Percentiles rank a stretch among this genome's conserved stretches.
These are phyloP conservation scores for Paracyclopina nana DNA, from an alignment of 1,140 invertebrate species.

Conservation along the genomic window DNA sequence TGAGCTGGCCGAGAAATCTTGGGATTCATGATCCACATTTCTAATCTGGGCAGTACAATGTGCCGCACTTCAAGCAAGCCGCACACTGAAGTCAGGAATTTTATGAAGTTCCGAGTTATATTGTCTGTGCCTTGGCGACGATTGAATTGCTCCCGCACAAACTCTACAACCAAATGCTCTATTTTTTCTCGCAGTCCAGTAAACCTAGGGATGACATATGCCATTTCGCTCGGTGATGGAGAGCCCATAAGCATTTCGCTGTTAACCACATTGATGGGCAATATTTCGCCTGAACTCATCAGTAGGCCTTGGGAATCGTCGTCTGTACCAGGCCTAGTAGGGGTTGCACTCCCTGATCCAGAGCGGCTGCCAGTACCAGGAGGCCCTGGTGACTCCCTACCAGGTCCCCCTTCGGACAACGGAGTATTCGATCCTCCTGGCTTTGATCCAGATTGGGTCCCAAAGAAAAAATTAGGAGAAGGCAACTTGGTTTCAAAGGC, in stretches of 20 bases:
- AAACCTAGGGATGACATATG: constrained; percentile 32
- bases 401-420: background rate
- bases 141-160: constrained; percentile 64
- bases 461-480: constrained; percentile 28
- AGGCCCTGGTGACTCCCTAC: background rate
- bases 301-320: constrained; percentile 1
- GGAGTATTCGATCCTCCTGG: constrained; percentile 19
- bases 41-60: constrained; percentile 56
- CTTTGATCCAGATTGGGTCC: constrained; percentile 34
- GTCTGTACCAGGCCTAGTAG: background rate
- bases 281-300: background rate
- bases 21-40: constrained; percentile 87
- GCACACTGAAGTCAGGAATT: constrained; percentile 56
- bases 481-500: constrained; percentile 67
- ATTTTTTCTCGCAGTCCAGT: constrained; percentile 42
- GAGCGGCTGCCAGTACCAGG: background rate
- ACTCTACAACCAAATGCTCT: constrained; percentile 59
- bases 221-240: too few relatives aligned
- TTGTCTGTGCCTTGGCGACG: constrained; percentile 61
- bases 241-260: too few relatives aligned
- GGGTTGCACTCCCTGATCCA: constrained; percentile 10
- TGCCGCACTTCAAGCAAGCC: constrained; percentile 63
- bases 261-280: constrained; percentile 1
- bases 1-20: constrained; percentile 76
- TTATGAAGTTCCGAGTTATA: constrained; percentile 66